A percentile compares a stretch with the other conserved stretches of the same genome.
phyloP scores from a whole-genome alignment of 2,888 invertebrate genomes.

The Tricholauxania praeusta region DNA sequence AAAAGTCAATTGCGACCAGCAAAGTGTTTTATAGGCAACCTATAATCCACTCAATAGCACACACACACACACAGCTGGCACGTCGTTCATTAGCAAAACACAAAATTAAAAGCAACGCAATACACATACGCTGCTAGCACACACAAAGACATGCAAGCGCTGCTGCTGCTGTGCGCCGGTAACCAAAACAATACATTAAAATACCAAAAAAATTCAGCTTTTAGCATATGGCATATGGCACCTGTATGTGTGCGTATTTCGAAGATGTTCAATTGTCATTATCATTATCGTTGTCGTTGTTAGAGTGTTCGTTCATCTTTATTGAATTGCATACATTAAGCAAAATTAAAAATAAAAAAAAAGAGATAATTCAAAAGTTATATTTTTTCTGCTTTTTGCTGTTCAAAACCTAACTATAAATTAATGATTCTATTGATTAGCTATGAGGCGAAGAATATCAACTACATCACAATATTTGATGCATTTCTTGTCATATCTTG shows the following conservation, averaged over 20 bases:
- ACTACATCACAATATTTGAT: too few species aligned
- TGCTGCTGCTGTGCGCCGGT: background rate
- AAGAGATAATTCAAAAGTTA: conserved; percentile 11
- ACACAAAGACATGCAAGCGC: background rate
- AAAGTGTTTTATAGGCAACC: conserved; percentile 72
- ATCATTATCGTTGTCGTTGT: background rate
- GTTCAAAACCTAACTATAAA: too few species aligned
- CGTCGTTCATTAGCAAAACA: background rate
- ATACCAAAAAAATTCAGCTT: background rate
- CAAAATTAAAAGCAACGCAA: background rate
- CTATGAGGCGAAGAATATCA: too few species aligned
- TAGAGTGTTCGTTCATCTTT: background rate
- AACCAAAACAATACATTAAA: background rate
- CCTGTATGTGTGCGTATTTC: background rate
- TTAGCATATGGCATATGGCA: background rate
- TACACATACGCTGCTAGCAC: background rate
- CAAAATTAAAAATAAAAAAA: too few species aligned
- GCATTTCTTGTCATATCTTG: too few species aligned
- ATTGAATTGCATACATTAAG: background rate
- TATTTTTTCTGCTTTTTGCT: background rate
- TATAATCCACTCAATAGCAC: conserved; percentile 61
- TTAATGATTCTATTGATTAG: too few species aligned
- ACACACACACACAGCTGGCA: conserved; percentile 65
- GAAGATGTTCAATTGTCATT: conserved; percentile 21
- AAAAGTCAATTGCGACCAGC: conserved; percentile 67